Conservation (phyloP, 2,888 invertebrate genomes). For the Agapostemon virescens region DNA sequence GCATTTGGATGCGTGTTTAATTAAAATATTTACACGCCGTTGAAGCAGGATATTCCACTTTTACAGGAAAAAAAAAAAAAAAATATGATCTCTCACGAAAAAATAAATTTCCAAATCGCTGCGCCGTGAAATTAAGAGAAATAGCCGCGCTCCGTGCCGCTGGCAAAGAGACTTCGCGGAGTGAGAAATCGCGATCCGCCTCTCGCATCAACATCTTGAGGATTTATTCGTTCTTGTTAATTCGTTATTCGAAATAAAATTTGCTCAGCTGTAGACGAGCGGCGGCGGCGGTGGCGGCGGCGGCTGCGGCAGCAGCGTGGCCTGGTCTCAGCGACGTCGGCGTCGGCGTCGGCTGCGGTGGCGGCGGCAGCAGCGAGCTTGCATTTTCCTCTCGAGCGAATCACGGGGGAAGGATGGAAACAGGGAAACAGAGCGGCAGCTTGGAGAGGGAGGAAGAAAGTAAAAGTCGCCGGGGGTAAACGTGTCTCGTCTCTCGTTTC, state of each 20-base stretch:
- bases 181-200: conserved; percentile 4
- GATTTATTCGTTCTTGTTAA: conserved; percentile 7
- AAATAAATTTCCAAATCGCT: conserved; percentile 6
- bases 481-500: conserved; percentile 66
- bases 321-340: conserved; percentile 2
- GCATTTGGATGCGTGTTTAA: neutral
- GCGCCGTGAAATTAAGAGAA: conserved; percentile 1
- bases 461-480: conserved; percentile 62
- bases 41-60: neutral
- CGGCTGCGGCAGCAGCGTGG: neutral
- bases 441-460: conserved; percentile 49
- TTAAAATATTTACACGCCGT: neutral
- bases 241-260: conserved; percentile 3
- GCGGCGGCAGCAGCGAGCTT: conserved; percentile 20
- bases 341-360: neutral
- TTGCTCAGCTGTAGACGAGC: conserved; percentile 10
- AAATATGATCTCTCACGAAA: neutral
- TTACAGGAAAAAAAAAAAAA: too few species aligned
- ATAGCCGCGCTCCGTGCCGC: neutral
- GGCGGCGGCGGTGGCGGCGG: neutral
- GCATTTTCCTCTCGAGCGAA: conserved; percentile 75
- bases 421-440: conserved; percentile 44
- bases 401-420: conserved; percentile 60
- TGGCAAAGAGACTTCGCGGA: neutral
- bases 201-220: neutral